Conservation (phyloP, 92 coral and sea anemone genomes). For the Epizoanthus scotinus region DNA sequence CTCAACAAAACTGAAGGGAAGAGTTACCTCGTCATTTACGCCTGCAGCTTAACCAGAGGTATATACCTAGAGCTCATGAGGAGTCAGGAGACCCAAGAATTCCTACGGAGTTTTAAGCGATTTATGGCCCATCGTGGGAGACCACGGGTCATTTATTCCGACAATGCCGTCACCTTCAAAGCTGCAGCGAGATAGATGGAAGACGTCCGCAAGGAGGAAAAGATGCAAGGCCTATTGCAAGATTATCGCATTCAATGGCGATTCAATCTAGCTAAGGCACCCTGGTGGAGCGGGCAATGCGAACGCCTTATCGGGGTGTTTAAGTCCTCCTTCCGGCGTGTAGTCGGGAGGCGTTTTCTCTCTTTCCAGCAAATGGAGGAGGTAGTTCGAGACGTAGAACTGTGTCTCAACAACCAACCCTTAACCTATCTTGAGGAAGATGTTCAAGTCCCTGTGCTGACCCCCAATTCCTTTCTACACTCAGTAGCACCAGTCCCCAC, state of each 20-base stretch:
- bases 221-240: constrained; percentile 9
- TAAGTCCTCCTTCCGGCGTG: constrained; percentile 29
- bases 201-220: constrained; percentile 13
- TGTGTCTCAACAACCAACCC: constrained; percentile 14
- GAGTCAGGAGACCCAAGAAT: constrained; percentile 16
- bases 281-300: constrained; percentile 20
- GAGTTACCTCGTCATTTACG: constrained; percentile 1
- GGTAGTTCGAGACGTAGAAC: constrained; percentile 5
- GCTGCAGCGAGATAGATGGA: constrained; percentile 17
- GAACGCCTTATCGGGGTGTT: constrained; percentile 30
- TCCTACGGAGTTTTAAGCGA: constrained; percentile 19
- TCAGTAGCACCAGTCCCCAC: background rate
- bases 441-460: constrained; percentile 18
- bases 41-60: constrained; percentile 14
- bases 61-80: constrained; percentile 7
- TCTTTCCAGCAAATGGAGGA: constrained; percentile 22
- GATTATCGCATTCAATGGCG: constrained; percentile 21
- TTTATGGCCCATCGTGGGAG: constrained; percentile 27
- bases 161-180: constrained; percentile 19
- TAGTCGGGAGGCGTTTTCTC: constrained; percentile 31
- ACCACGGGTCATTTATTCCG: constrained; percentile 11
- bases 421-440: constrained; percentile 14
- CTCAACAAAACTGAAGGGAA: constrained; percentile 15
- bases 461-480: constrained; percentile 6
- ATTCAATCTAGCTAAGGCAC: constrained; percentile 18